Base-by-base conservation (phyloP, 1,140 invertebrate genomes). In the Pinna nobilis region DNA sequence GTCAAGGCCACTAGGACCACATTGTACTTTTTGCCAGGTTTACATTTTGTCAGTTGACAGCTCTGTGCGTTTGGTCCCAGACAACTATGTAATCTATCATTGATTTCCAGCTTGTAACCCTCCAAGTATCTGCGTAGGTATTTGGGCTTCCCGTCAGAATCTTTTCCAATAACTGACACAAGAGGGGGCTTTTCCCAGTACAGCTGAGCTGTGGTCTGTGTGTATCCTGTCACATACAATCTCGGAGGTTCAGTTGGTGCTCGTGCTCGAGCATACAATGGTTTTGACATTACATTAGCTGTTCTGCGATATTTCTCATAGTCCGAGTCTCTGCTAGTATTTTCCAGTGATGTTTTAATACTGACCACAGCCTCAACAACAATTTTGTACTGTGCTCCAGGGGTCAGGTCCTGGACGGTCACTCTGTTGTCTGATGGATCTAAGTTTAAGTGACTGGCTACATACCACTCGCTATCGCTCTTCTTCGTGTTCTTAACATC, bases 101-200 rank as follows among this genome's bases (percentile, higher is more conserved):
- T 90, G n/a, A 90, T 84, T 65, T 88, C 86, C 23, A 90, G 71
- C 68, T 87, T 83, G 70, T 90, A 90, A 2, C 88, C 89, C 53
- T 86, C 84, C 18, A 90, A 75, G 60, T 84, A 85, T 60, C 87
- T 79, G 51, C 82, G 80, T 47, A 87, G 51, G 57, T 83, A 85
- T 57, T 79, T 80, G 37, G 78, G 77, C 51, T 82, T 80, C 13
- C 77, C 82, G 33, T 87, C 76, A 13, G 80, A 76, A 63, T 86
- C 86, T 66, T 86, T 84, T 11, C 86, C 85, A 15, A 87, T 77
- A 9, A 86, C 76, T 6, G 84, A 77, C 63, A 84, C 84, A 20
- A 90, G 72, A 13, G 80, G 64, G 9, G 88, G 89, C 75, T 88
- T 89, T 55, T 89, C 84, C 89, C 89, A 90, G 77, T 84, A 87